Conservation (phyloP, 1,140 invertebrate species). For the Stenopsyche tienmushanensis region DNA sequence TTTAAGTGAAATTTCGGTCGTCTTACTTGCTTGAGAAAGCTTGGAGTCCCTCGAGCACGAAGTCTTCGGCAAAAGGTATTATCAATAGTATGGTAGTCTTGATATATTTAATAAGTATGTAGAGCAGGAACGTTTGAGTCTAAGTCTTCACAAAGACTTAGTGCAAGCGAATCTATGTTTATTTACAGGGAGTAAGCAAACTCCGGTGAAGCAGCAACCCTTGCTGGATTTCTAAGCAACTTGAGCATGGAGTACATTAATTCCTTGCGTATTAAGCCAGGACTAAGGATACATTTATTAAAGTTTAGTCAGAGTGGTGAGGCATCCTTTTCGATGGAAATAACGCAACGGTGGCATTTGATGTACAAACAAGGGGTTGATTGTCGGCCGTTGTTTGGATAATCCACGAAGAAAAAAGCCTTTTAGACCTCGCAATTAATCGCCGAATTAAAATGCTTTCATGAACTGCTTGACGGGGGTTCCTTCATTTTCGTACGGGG, state of each 20-base stretch:
- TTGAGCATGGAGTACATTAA: neutral
- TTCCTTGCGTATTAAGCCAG: conserved; percentile 8
- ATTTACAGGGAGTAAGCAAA: conserved; percentile 19
- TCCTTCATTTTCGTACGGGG: too few species aligned
- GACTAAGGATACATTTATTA: neutral
- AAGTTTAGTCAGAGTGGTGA: neutral
- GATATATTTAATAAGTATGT: too few species aligned
- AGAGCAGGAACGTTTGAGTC: too few species aligned
- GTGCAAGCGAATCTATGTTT: conserved; percentile 18
- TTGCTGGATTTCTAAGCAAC: neutral
- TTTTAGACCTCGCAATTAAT: too few species aligned
- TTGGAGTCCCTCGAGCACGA: too few species aligned
- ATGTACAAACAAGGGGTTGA: neutral
- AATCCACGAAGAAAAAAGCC: neutral
- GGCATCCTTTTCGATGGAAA: neutral
- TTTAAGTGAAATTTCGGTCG: too few species aligned
- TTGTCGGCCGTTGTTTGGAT: neutral
- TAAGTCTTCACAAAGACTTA: conserved; percentile 20
- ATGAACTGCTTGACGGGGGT: too few species aligned
- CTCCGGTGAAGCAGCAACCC: neutral
- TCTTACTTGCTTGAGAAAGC: too few species aligned
- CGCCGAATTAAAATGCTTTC: too few species aligned
- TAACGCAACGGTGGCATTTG: neutral
- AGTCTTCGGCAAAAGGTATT: too few species aligned
- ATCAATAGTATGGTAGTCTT: too few species aligned